phyloP scores from a whole-genome alignment of 2,113 vertebrate species.

The Gavialis gangeticus region DNA sequence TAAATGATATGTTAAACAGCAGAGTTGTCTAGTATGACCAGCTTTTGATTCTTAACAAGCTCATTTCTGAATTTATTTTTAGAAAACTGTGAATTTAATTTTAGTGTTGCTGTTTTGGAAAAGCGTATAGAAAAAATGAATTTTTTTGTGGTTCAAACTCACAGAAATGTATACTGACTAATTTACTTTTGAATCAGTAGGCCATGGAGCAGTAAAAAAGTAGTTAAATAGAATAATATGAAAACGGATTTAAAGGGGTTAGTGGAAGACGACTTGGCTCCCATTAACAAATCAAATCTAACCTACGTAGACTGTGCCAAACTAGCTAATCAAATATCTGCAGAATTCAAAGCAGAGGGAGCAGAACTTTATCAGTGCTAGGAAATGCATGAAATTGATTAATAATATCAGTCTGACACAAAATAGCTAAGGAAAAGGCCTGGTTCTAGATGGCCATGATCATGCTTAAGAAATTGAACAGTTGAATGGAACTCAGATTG shows the following conservation, averaged over 20 bases:
- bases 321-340: constrained; percentile 19
- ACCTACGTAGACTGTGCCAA: constrained; percentile 25
- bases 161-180: constrained; percentile 39
- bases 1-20: not conserved
- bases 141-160: constrained; percentile 43
- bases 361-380: constrained; percentile 32
- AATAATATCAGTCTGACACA: constrained; percentile 55
- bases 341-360: constrained; percentile 39
- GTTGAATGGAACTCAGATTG: constrained; percentile 40
- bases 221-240: constrained; percentile 32
- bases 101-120: constrained; percentile 45
- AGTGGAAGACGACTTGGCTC: constrained; percentile 53
- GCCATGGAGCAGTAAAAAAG: constrained; percentile 14
- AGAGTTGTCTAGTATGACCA: not conserved
- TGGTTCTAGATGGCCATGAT: constrained; percentile 51
- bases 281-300: constrained; percentile 53
- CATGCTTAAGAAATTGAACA: constrained; percentile 55
- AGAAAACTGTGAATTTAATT: constrained; percentile 71
- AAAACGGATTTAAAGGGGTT: constrained; percentile 55
- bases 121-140: constrained; percentile 46
- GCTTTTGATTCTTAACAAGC: not conserved
- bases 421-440: not conserved
- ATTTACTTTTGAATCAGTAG: constrained; percentile 59
- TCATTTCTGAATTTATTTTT: not conserved
- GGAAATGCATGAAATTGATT: constrained; percentile 45